These are phyloP conservation scores for Cepaea nemoralis DNA, from an alignment of 1,140 invertebrate species.

Conservation along the genomic window DNA sequence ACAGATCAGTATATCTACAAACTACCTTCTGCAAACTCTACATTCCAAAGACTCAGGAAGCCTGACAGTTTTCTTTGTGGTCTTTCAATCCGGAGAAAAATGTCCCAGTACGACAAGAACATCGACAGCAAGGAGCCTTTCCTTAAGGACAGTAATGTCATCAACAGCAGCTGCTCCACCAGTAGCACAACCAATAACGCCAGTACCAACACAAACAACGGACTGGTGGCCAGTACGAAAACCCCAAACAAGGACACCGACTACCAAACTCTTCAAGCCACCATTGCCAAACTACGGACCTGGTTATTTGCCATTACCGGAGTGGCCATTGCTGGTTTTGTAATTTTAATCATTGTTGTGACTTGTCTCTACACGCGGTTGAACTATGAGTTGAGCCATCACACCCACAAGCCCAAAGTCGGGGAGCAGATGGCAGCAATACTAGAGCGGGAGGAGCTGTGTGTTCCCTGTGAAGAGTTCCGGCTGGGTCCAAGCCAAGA, in stretches of 20 bases:
- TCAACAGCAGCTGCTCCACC: neutral
- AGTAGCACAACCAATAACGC: neutral
- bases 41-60: no score
- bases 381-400: slow-evolving; percentile 54
- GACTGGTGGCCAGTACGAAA: neutral
- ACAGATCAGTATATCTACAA: no score
- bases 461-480: slow-evolving; percentile 56
- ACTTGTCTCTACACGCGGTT: slow-evolving; percentile 57
- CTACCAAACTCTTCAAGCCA: slow-evolving; percentile 34
- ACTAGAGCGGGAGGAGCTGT: slow-evolving; percentile 56
- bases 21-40: no score
- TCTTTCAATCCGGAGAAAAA: no score
- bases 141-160: neutral
- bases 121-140: neutral
- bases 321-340: slow-evolving; percentile 50
- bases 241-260: neutral
- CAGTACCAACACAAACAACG: slow-evolving; percentile 7
- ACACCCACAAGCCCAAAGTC: slow-evolving; percentile 61
- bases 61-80: no score
- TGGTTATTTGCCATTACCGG: slow-evolving; percentile 54
- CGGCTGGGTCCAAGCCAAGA: slow-evolving; percentile 57
- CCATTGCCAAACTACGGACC: slow-evolving; percentile 44
- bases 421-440: slow-evolving; percentile 59
- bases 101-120: slow-evolving; percentile 3
- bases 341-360: slow-evolving; percentile 56